A percentile compares a stretch with the other conserved stretches of the same genome.
These are phyloP conservation scores for Melanitta fusca DNA, from an alignment of 2,797 vertebrate species.

Conservation along the genomic window DNA sequence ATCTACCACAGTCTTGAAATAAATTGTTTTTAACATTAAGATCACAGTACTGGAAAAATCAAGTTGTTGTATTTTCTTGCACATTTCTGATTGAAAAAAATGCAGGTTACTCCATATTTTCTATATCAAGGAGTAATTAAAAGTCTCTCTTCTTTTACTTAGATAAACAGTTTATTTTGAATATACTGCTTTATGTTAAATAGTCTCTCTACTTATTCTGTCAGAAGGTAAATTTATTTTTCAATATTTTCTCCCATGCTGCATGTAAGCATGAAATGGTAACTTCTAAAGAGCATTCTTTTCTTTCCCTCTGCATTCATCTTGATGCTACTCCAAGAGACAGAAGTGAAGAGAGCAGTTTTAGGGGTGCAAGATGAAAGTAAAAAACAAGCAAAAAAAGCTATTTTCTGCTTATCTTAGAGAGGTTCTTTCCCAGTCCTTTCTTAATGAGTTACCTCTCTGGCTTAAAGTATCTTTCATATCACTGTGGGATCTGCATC, in stretches of 20 bases:
- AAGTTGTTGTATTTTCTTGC: not conserved
- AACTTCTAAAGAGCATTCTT: not conserved
- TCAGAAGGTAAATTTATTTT: not conserved
- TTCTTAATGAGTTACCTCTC: not conserved
- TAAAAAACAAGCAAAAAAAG: not conserved
- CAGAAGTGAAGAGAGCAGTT: fast-evolving
- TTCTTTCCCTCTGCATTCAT: not conserved
- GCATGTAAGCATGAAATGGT: not conserved
- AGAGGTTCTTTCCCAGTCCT: not conserved
- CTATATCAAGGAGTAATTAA: not conserved
- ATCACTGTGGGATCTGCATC: not conserved
- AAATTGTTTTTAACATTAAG: not conserved
- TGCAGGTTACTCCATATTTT: not conserved
- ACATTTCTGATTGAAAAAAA: not conserved
- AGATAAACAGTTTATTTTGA: not conserved
- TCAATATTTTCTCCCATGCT: not conserved
- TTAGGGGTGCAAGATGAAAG: not conserved
- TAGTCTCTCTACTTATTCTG: not conserved
- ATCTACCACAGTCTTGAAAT: not conserved
- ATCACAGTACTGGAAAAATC: not conserved
- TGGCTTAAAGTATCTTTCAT: not conserved
- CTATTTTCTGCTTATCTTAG: not conserved
- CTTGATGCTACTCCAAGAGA: not conserved
- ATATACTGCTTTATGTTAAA: not conserved
- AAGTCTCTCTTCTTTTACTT: not conserved